Conservation (phyloP, 1,140 invertebrate genomes). For the Caerostris darwini region DNA sequence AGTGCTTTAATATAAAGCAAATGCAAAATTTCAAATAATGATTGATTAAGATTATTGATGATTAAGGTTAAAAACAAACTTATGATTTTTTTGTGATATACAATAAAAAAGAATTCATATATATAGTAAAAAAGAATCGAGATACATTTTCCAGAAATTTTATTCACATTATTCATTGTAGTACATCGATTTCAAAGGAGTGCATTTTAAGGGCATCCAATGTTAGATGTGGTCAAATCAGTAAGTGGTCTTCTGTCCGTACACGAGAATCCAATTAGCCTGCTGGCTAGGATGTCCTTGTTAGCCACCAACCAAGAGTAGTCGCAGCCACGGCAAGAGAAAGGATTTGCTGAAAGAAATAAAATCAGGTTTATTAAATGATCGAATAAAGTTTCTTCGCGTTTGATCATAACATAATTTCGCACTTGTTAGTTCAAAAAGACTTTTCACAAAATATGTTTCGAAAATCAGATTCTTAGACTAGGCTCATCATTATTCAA, state of each 20-base stretch:
- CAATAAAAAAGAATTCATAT: no score
- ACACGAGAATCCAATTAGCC: constrained; percentile 60
- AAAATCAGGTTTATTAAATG: not conserved
- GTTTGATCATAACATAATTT: no score
- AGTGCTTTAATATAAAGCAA: no score
- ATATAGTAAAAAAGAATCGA: not conserved
- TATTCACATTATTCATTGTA: not conserved
- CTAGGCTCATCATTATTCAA: no score
- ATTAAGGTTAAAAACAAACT: no score
- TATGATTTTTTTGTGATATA: no score
- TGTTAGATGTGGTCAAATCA: constrained; percentile 41
- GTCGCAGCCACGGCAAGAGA: constrained; percentile 62
- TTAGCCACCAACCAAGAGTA: constrained; percentile 57
- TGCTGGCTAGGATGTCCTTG: constrained; percentile 1
- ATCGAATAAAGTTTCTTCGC: no score
- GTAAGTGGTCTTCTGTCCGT: constrained; percentile 20
- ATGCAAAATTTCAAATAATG: no score
- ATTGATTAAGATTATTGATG: no score
- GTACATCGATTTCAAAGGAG: not conserved
- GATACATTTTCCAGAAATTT: not conserved
- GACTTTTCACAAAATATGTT: no score
- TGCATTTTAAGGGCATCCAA: constrained; percentile 35
- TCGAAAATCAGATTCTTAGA: no score
- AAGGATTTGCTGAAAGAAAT: constrained; percentile 60
- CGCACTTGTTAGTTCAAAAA: no score